Conservation (phyloP, 2,797 vertebrate species). For the Schizopygopsis malacanthus region DNA sequence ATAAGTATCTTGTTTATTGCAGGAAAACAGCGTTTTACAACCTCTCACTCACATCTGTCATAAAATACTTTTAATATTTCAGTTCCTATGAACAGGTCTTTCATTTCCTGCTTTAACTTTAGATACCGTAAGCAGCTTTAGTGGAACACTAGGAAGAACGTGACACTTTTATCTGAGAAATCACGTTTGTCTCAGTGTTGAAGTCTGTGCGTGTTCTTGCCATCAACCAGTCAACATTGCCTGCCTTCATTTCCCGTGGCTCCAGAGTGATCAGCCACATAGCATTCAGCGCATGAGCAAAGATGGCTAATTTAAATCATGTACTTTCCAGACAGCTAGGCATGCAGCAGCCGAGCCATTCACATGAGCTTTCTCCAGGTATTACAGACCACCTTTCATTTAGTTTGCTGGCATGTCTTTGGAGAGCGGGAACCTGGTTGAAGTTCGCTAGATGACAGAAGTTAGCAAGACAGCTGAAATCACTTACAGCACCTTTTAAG, state of each 20-base stretch:
- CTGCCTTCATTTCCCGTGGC: not conserved
- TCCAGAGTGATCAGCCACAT: slow-evolving; percentile 15
- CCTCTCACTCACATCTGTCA: not conserved
- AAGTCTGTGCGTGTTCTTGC: not conserved
- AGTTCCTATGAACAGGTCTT: not conserved
- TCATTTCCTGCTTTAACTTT: slow-evolving; percentile 26
- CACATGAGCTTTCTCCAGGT: not conserved
- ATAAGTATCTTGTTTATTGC: slow-evolving; percentile 10
- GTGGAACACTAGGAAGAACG: not conserved
- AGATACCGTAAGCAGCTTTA: not conserved
- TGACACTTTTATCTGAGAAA: not conserved
- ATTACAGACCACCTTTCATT: not conserved
- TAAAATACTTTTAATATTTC: not conserved
- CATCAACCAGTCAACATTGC: not conserved
- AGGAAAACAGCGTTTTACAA: slow-evolving; percentile 7
- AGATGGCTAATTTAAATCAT: not conserved
- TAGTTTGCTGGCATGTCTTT: not conserved
- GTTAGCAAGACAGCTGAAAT: slow-evolving; percentile 33
- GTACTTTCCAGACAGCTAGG: not conserved
- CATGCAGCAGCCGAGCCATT: not conserved
- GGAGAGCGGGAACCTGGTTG: not conserved
- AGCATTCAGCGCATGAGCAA: slow-evolving; percentile 1
- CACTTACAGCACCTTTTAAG: slow-evolving; percentile 35
- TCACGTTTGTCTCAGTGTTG: not conserved
- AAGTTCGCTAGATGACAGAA: not conserved